Evolutionary conservation across 2,113 vertebrate genomes (phyloP).

Genomic region (Phoenicopterus ruber): DNA sequence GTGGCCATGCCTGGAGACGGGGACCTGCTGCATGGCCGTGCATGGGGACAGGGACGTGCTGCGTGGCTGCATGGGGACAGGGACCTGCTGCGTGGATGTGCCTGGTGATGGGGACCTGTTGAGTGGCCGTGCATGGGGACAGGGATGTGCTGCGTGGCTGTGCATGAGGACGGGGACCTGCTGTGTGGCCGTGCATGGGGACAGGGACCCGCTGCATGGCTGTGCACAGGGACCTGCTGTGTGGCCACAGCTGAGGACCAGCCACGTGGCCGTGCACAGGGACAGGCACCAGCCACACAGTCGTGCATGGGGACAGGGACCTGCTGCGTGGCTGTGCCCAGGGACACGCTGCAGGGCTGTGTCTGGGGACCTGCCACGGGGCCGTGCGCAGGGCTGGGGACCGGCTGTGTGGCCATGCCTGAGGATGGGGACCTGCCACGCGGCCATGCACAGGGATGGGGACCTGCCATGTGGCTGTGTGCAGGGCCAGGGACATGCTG

Average conservation of each 20-base stretch:
- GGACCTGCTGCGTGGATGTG: background rate
- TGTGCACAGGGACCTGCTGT: rapidly evolving
- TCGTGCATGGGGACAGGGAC: no score
- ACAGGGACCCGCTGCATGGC: background rate
- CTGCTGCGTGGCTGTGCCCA: rapidly evolving
- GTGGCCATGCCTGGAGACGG: rapidly evolving
- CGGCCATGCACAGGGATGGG: background rate
- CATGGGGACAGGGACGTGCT: background rate
- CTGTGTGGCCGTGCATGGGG: rapidly evolving
- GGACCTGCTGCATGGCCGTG: background rate
- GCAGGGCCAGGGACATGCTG: no score
- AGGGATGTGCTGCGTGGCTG: background rate
- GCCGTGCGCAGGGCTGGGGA: background rate
- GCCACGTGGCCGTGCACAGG: rapidly evolving
- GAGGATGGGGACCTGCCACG: background rate
- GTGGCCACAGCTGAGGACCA: background rate
- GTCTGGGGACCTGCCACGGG: background rate
- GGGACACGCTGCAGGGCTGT: background rate
- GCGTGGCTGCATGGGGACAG: background rate
- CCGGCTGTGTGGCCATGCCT: background rate
- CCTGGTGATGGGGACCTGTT: rapidly evolving
- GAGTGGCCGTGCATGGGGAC: background rate
- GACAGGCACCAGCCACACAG: rapidly evolving
- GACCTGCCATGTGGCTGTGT: no score
- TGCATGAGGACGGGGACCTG: background rate